Evolutionary conservation across 1,140 invertebrate genomes (phyloP).

Genomic region (Bombus waltoni): DNA sequence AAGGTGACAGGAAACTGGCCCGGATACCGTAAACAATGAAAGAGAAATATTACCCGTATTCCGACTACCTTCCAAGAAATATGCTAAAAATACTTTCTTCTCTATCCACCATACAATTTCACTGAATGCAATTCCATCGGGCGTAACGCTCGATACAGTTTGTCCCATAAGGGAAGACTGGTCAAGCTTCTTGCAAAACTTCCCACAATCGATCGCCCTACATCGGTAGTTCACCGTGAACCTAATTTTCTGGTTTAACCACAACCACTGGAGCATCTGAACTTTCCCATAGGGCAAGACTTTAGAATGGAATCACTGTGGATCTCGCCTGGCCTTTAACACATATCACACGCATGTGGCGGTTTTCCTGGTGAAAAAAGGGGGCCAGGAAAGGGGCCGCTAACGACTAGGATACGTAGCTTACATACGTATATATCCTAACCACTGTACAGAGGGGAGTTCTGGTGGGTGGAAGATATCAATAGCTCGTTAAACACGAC

Average conservation of each 20-base stretch:
- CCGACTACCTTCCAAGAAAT: neutral
- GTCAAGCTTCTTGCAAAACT: constrained; percentile 11
- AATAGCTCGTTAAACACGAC: constrained; percentile 81
- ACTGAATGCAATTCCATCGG: neutral
- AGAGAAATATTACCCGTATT: neutral
- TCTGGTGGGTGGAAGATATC: constrained; percentile 70
- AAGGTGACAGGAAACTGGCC: constrained; percentile 26
- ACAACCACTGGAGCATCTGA: constrained; percentile 56
- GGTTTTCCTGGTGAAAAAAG: constrained; percentile 64
- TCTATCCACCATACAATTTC: neutral
- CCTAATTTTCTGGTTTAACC: constrained; percentile 57
- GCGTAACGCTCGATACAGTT: neutral
- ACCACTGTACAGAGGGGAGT: constrained; percentile 5
- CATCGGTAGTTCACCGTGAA: constrained; percentile 12
- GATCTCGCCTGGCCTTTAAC: constrained; percentile 38
- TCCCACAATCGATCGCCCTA: constrained; percentile 17
- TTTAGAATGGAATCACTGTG: constrained; percentile 70
- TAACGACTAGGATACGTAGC: neutral
- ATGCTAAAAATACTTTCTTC: neutral
- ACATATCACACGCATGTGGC: constrained; percentile 70
- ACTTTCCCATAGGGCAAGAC: constrained; percentile 71
- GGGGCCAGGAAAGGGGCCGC: neutral
- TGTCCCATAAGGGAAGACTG: neutral
- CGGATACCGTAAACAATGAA: neutral
- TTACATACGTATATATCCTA: neutral